phyloP scores from a whole-genome alignment of 2,113 vertebrate species.

The Otis tarda region DNA sequence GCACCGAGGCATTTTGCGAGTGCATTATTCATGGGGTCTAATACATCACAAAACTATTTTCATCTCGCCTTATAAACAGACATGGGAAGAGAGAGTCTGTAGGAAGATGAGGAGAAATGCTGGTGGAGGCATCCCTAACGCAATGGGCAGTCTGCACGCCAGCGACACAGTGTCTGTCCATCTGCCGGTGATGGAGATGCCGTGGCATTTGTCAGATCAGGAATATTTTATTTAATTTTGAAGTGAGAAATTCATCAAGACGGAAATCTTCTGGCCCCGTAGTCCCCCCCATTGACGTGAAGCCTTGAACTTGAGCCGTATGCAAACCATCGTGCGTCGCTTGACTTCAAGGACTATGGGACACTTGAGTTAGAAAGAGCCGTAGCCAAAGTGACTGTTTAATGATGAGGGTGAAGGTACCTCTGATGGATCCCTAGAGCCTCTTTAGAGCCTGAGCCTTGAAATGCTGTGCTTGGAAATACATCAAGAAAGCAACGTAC shows the following conservation, averaged over 20 bases:
- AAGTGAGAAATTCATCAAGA: background rate
- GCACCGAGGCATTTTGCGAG: background rate
- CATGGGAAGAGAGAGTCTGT: background rate
- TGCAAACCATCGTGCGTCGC: rapidly evolving
- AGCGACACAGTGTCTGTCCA: background rate
- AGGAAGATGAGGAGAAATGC: background rate
- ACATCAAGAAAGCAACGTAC: background rate
- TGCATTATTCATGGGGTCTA: conserved; percentile 65
- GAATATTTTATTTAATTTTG: background rate
- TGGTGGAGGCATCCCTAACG: background rate
- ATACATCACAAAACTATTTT: conserved; percentile 23
- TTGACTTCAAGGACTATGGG: background rate
- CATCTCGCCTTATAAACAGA: conserved; percentile 12
- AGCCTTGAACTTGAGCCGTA: background rate
- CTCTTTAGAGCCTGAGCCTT: background rate
- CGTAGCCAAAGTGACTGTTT: background rate
- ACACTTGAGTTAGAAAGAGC: background rate
- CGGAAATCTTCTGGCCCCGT: background rate
- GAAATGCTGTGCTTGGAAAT: rapidly evolving
- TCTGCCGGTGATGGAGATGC: background rate
- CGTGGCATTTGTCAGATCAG: background rate
- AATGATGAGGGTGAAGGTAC: background rate
- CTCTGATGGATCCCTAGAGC: background rate
- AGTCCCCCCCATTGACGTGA: rapidly evolving
- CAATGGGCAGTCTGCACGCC: background rate